These are phyloP conservation scores for Pasiphila rectangulata DNA, from an alignment of 2,888 invertebrate genomes.

Conservation along the genomic window DNA sequence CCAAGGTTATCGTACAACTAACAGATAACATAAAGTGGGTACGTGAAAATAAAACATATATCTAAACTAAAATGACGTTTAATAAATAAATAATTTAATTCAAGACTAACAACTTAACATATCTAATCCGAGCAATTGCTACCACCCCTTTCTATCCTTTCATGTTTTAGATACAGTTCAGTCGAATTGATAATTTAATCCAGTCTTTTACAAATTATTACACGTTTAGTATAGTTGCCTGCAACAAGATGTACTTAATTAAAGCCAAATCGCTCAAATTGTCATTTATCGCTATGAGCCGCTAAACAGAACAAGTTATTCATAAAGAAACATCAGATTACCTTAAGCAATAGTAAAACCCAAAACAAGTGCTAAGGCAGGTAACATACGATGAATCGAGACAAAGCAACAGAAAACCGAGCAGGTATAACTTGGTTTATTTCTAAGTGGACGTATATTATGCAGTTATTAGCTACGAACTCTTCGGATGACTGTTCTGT, in stretches of 20 bases:
- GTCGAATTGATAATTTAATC: slow-evolving; percentile 26
- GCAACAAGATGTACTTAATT: background rate
- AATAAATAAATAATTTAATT: slow-evolving; percentile 27
- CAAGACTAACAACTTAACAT: background rate
- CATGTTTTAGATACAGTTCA: slow-evolving; percentile 7
- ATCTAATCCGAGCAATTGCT: background rate
- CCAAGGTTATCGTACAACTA: background rate
- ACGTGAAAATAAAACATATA: slow-evolving; percentile 19
- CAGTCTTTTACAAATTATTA: slow-evolving; percentile 26
- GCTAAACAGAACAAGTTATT: too few species aligned
- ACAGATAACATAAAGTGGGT: background rate
- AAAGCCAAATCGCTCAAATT: background rate
- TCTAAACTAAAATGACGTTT: slow-evolving; percentile 13
- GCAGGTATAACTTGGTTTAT: background rate
- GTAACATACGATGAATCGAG: too few species aligned
- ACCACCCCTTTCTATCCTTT: background rate
- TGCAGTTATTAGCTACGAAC: slow-evolving; percentile 36
- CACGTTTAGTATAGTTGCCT: background rate
- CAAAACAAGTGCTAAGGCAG: too few species aligned
- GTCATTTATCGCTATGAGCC: too few species aligned
- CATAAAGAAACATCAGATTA: background rate
- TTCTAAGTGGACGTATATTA: background rate
- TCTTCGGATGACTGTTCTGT: slow-evolving; percentile 70
- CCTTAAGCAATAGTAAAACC: background rate
- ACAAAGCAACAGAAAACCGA: background rate